phyloP scores from a whole-genome alignment of 2,797 vertebrate genomes.

The Intellagama lesueurii region DNA sequence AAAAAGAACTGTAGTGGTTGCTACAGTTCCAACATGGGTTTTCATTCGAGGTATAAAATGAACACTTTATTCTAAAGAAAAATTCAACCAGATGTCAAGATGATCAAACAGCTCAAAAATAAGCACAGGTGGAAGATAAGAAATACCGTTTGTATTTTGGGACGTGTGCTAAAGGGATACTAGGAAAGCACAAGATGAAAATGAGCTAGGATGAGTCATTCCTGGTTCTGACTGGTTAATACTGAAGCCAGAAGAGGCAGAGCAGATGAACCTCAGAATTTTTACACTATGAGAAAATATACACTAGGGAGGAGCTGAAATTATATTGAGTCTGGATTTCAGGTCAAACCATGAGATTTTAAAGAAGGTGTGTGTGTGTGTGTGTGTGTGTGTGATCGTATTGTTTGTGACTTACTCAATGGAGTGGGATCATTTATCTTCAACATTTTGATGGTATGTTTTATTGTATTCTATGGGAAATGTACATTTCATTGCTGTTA shows the following conservation, averaged over 20 bases:
- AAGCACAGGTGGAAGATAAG: constrained; percentile 74
- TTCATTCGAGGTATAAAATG: not conserved
- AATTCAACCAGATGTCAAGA: constrained; percentile 71
- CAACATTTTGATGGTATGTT: too few relatives aligned
- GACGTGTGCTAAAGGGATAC: constrained; percentile 54
- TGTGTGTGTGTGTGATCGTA: not conserved
- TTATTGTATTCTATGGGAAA: too few relatives aligned
- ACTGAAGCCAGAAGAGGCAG: constrained; percentile 43
- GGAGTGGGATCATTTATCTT: too few relatives aligned
- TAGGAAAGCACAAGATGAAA: constrained; percentile 64
- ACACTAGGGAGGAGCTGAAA: constrained; percentile 45
- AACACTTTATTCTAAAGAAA: constrained; percentile 65
- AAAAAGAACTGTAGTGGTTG: constrained; percentile 8
- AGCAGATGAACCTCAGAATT: constrained; percentile 53
- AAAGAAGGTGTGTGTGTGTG: not conserved
- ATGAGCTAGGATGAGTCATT: constrained; percentile 66
- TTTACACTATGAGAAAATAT: constrained; percentile 57
- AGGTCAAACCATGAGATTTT: not conserved
- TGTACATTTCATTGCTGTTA: too few relatives aligned
- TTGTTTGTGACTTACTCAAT: too few relatives aligned
- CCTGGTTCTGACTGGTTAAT: constrained; percentile 45
- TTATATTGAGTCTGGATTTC: constrained; percentile 2
- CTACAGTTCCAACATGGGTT: not conserved
- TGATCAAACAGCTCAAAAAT: constrained; percentile 71
- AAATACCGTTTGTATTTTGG: constrained; percentile 67